Conservation (phyloP, 2,113 vertebrate genomes). For the Redunca redunca region DNA sequence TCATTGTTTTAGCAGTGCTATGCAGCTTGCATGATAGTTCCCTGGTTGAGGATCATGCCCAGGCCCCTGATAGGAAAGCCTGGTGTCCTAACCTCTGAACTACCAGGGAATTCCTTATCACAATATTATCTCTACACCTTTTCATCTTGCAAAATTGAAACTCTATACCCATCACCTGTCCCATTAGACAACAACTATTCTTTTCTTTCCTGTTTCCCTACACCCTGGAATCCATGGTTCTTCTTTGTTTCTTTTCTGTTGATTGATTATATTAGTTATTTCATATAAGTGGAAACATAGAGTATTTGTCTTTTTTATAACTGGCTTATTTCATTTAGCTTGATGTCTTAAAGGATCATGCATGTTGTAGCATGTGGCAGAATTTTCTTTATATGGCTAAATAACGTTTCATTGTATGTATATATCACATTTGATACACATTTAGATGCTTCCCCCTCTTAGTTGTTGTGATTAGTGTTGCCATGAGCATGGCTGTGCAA, state of each 20-base stretch:
- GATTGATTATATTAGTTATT: neutral
- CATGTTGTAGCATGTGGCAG: neutral
- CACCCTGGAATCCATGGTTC: neutral
- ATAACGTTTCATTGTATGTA: neutral
- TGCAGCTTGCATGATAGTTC: neutral
- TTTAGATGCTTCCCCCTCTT: neutral
- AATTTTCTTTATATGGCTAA: neutral
- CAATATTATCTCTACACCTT: neutral
- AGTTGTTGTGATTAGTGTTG: neutral
- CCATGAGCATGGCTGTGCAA: too few relatives aligned
- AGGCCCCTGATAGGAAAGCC: rapidly evolving
- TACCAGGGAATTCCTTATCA: neutral
- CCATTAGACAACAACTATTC: neutral
- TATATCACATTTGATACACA: neutral
- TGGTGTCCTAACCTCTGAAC: neutral
- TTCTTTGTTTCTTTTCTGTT: neutral
- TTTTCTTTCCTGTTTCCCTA: neutral
- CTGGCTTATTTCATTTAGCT: neutral
- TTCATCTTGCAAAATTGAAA: neutral
- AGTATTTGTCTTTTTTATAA: neutral
- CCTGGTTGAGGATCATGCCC: neutral
- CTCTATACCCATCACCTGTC: too few relatives aligned
- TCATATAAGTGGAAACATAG: neutral
- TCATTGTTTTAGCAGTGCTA: neutral
- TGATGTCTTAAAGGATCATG: neutral